Base-by-base conservation (phyloP, 2,797 vertebrate genomes). In the Helarctos malayanus region DNA sequence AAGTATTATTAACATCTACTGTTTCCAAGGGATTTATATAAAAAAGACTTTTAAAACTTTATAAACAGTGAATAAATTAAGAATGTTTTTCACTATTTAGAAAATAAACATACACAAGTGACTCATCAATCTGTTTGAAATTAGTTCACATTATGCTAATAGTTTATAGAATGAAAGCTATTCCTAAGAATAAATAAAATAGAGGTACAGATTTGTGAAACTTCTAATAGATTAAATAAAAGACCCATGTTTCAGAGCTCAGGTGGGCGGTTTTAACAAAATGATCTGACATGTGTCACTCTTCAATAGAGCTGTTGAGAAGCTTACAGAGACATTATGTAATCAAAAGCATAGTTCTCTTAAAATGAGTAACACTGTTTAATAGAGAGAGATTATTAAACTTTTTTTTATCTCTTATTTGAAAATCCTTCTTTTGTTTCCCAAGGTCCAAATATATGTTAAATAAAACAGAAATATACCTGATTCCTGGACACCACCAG, bases 81-180 rank as follows among this genome's bases (percentile, higher is more conserved):
- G 52, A 96, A 87, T 57, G 2, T 11, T 84, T 90, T 91, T 86
- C 4, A n/a, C 10, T 45, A 41, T 52, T 96, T 94, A 79, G 21
- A 92, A 96, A 93, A 25, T 79, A 91, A 86, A 57, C 29, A 16
- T n/a, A 47, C 3, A 41, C 85, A 95, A 95, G 7, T 61, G 12
- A 96, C 5, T 91, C 19, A 6, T 10, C 65, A 89, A 16, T 92
- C 65, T 81, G 18, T 85, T 81, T 86, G n/a, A 91, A 92, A 81
- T 95, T 89, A 97, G 32, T 93, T 89, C 21, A 59, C 52, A 81
- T 94, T 49, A 54, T 76, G n/a, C 35, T 93, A 12, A 56, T 45
- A 68, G 0, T 79, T 96, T 87, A 54, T 80, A 73, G 25, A 54
- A 65, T 86, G 15, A 76, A 96, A 83, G 5, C 21, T 96, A 54